Evolutionary conservation across 2,113 vertebrate genomes (phyloP).

Genomic region (Saimiri boliviensis): DNA sequence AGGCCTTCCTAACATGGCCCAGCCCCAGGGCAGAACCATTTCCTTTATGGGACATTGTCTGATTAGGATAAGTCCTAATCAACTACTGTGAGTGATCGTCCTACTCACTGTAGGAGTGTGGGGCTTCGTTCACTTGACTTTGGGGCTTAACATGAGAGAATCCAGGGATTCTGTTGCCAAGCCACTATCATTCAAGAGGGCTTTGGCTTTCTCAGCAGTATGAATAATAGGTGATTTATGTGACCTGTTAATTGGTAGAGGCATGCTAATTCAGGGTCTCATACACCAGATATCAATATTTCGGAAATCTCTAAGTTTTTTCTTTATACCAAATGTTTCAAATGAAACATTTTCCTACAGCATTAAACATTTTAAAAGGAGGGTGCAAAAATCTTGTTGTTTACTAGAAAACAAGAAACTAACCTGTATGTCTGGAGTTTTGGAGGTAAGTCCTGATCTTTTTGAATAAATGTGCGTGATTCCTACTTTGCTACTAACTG

Average conservation of each 20-base stretch:
- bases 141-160: background rate
- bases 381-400: background rate
- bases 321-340: conserved; percentile 8
- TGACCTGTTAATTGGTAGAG: background rate
- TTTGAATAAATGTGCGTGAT: background rate
- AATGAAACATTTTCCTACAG: conserved; percentile 11
- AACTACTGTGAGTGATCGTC: background rate
- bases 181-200: background rate
- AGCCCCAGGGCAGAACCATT: background rate
- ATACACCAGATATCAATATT: background rate
- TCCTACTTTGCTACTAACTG: conserved; percentile 38
- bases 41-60: background rate
- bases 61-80: conserved; percentile 11
- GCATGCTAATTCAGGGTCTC: background rate
- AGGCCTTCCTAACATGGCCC: conserved; percentile 4
- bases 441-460: conserved; percentile 10
- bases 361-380: background rate
- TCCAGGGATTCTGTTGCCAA: background rate
- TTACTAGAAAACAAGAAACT: background rate
- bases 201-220: background rate
- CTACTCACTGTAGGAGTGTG: background rate
- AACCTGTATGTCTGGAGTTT: background rate
- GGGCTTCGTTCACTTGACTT: background rate
- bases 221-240: background rate
- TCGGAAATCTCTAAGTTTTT: background rate